phyloP scores from a whole-genome alignment of 2,797 vertebrate species.

The Odontamblyopus rebecca region DNA sequence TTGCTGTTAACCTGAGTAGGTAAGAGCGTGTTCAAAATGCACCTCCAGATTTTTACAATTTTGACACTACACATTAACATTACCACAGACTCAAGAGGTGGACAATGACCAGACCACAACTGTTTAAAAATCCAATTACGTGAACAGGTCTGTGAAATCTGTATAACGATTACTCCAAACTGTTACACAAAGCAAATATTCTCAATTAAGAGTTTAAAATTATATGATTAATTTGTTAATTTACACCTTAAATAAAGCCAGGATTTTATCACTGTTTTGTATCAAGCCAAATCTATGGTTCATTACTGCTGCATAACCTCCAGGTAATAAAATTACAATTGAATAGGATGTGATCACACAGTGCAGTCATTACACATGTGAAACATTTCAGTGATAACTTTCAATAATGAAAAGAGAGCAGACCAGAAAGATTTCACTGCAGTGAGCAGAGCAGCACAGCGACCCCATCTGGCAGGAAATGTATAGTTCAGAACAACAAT shows the following conservation, averaged over 20 bases:
- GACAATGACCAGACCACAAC: conserved; percentile 24
- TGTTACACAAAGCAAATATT: conserved; percentile 40
- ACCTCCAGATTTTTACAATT: conserved; percentile 12
- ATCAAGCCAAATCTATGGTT: conserved; percentile 1
- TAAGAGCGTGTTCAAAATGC: conserved; percentile 45
- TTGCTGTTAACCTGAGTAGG: conserved; percentile 72
- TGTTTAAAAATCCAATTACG: conserved; percentile 34
- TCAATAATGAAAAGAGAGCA: not conserved
- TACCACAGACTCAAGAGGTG: conserved; percentile 28
- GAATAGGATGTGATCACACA: conserved; percentile 42
- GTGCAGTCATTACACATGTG: conserved; percentile 51
- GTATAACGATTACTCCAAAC: conserved; percentile 60
- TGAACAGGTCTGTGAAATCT: conserved; percentile 24
- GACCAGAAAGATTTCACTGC: not conserved
- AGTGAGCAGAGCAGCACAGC: not conserved
- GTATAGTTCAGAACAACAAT: conserved; percentile 21
- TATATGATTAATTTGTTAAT: conserved; percentile 21
- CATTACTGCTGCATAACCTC: conserved; percentile 25
- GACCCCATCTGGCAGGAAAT: conserved; percentile 1
- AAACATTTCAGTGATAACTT: conserved; percentile 42
- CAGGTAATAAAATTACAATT: conserved; percentile 46
- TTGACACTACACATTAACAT: conserved; percentile 29
- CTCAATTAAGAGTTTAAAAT: conserved; percentile 15
- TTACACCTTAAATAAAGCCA: conserved; percentile 22
- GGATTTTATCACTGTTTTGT: conserved; percentile 12